phyloP scores from a whole-genome alignment of 1,140 invertebrate species.

The Drosophila nebulosa region DNA sequence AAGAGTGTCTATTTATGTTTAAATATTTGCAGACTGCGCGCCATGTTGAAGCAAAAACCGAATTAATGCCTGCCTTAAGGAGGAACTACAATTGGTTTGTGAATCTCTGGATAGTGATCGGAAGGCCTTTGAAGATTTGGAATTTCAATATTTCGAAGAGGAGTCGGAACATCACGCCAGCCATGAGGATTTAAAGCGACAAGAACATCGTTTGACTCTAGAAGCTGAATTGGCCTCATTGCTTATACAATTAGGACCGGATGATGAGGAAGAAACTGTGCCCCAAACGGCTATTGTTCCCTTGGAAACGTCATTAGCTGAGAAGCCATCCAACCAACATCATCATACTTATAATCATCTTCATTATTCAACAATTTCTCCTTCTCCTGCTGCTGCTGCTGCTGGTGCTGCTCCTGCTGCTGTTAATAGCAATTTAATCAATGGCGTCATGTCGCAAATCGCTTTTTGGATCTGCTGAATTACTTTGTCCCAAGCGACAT shows the following conservation, averaged over 20 bases:
- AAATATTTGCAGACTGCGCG: constrained; percentile 82
- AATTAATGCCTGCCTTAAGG: constrained; percentile 83
- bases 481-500: constrained; percentile 67
- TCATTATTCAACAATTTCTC: not conserved
- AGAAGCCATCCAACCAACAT: not conserved
- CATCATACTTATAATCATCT: not conserved
- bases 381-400: no score
- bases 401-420: no score
- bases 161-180: constrained; percentile 91
- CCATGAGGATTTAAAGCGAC: constrained; percentile 90
- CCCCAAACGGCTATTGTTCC: not conserved
- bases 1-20: no score
- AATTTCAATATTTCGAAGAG: constrained; percentile 96
- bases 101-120: constrained; percentile 87
- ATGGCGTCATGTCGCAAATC: constrained; percentile 80
- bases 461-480: constrained; percentile 74
- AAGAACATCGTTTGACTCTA: constrained; percentile 85
- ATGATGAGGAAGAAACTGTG: constrained; percentile 34
- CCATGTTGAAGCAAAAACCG: constrained; percentile 82
- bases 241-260: constrained; percentile 52
- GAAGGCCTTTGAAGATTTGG: constrained; percentile 94
- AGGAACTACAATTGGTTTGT: constrained; percentile 84
- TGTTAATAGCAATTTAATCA: constrained; percentile 41
- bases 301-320: no score
- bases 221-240: constrained; percentile 59